Percentiles rank a stretch among this genome's conserved stretches.
phyloP scores from a whole-genome alignment of 2,113 vertebrate species.

The Pterocles gutturalis region DNA sequence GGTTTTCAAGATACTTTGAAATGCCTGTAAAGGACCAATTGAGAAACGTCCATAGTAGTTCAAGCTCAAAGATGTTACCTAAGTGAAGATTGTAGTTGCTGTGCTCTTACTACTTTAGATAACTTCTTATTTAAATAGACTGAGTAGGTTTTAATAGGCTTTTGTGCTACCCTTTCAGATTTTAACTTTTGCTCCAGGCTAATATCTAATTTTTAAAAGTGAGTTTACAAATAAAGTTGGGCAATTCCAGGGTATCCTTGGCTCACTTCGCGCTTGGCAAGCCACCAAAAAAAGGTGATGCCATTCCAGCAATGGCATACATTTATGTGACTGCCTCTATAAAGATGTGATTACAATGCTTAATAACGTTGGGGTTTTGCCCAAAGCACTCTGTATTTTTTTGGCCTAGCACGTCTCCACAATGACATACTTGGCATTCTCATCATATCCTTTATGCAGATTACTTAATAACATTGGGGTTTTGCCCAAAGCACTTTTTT shows the following conservation, averaged over 20 bases:
- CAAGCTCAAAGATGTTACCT: background rate
- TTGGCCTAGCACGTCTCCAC: slow-evolving; percentile 13
- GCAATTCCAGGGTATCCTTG: slow-evolving; percentile 17
- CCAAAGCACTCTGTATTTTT: slow-evolving; percentile 2
- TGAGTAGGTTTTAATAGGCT: background rate
- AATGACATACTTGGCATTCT: slow-evolving; percentile 40
- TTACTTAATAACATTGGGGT: slow-evolving; percentile 7
- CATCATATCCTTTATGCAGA: slow-evolving; percentile 28
- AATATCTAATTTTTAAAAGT: slow-evolving; percentile 16
- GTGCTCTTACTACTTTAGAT: background rate
- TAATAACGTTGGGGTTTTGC: background rate
- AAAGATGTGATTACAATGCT: slow-evolving; percentile 64
- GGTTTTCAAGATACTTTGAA: background rate
- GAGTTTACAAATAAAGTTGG: slow-evolving; percentile 1
- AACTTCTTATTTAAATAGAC: background rate
- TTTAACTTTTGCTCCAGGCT: slow-evolving; percentile 7
- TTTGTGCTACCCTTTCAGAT: background rate
- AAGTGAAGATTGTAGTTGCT: background rate
- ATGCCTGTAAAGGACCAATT: background rate
- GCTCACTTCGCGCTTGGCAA: background rate
- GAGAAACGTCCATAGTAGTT: background rate
- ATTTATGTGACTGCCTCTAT: slow-evolving; percentile 36
- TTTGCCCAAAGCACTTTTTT: slow-evolving; percentile 32
- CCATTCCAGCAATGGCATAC: background rate
- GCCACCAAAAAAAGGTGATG: background rate